Percentiles rank a stretch among this genome's conserved stretches.
phyloP scores from a whole-genome alignment of 2,113 vertebrate genomes.

The Trachemys scripta region DNA sequence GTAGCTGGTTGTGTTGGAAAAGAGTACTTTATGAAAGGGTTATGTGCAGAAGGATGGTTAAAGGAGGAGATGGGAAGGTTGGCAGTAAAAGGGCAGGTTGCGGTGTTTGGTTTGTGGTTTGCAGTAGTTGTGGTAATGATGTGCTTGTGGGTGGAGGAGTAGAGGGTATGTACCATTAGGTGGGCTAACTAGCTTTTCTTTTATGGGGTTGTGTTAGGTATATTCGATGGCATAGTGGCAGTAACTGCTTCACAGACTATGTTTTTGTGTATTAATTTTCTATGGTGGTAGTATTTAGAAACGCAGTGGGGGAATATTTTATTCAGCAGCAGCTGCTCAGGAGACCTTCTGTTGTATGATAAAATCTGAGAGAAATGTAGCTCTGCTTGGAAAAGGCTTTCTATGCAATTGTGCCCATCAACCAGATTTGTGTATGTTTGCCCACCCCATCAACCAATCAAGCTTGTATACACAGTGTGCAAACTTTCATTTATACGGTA shows the following conservation, averaged over 20 bases:
- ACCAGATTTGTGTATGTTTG: not conserved
- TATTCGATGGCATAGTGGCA: not conserved
- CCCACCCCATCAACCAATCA: not conserved
- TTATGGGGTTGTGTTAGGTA: not conserved
- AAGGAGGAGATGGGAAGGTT: not conserved
- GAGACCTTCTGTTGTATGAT: not conserved
- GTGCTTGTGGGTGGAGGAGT: not conserved
- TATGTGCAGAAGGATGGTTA: not conserved
- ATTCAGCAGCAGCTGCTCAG: not conserved
- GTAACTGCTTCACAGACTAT: not conserved
- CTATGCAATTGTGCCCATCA: not conserved
- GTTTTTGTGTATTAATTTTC: not conserved
- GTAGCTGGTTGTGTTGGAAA: not conserved
- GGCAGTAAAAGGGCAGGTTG: not conserved
- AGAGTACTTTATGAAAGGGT: not conserved
- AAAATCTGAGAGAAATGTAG: not conserved
- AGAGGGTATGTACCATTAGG: not conserved
- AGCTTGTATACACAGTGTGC: not conserved
- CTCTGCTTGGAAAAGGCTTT: not conserved
- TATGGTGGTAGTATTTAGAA: fast-evolving
- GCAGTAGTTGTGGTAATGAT: not conserved
- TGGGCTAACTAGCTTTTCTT: not conserved
- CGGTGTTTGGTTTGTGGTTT: not conserved
- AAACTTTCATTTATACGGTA: not conserved
- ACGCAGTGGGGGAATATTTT: not conserved